A percentile compares a stretch with the other conserved stretches of the same genome.
These are phyloP conservation scores for Stenopsyche tienmushanensis DNA, from an alignment of 1,140 invertebrate genomes.

Conservation along the genomic window DNA sequence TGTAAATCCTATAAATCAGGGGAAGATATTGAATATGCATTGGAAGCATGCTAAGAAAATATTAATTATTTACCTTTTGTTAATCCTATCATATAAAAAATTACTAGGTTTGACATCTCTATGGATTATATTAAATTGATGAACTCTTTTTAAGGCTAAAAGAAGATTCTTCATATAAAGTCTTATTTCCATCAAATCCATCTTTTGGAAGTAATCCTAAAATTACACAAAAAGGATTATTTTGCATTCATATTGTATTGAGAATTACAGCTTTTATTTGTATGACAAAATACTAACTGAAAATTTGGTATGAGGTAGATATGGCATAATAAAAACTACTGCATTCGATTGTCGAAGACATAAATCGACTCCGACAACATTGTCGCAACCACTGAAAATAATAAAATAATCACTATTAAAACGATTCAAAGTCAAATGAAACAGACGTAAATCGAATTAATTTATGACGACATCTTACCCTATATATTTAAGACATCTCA, in stretches of 20 bases:
- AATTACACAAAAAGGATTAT: slow-evolving; percentile 12
- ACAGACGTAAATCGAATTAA: no score
- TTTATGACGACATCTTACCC: slow-evolving; percentile 67
- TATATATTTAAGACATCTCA: slow-evolving; percentile 76
- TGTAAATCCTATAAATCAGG: neutral
- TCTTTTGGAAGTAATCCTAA: slow-evolving; percentile 74
- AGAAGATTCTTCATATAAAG: slow-evolving; percentile 83
- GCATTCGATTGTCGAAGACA: slow-evolving; percentile 78
- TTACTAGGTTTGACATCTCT: slow-evolving; percentile 93
- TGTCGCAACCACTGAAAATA: slow-evolving; percentile 71
- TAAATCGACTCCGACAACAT: slow-evolving; percentile 79
- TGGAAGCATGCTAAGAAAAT: no score
- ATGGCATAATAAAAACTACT: slow-evolving; percentile 89
- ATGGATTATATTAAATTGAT: slow-evolving; percentile 85
- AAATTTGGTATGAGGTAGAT: slow-evolving; percentile 80
- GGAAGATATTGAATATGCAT: no score
- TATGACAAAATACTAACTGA: slow-evolving; percentile 58
- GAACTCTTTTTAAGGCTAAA: slow-evolving; percentile 76
- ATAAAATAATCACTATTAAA: slow-evolving; percentile 22
- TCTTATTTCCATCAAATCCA: slow-evolving; percentile 71
- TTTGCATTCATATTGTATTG: neutral
- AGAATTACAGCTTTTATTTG: neutral
- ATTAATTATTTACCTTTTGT: slow-evolving; percentile 62
- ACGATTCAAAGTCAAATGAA: slow-evolving; percentile 1
- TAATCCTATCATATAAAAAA: slow-evolving; percentile 82